Conservation (phyloP, 53 echinoderm and acorn worm species). For the Stichopus horrens region DNA sequence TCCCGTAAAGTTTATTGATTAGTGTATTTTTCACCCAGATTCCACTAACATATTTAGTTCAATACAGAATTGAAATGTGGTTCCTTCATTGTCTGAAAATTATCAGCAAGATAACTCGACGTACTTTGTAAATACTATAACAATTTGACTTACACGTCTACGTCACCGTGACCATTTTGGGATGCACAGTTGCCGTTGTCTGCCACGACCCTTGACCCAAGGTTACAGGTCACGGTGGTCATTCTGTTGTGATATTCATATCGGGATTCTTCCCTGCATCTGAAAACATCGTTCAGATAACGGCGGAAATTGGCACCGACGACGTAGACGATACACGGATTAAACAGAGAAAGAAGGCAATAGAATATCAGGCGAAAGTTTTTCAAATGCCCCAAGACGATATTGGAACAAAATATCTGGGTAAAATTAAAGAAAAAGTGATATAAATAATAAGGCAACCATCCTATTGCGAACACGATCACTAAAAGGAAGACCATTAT, state of each 20-base stretch:
- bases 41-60: too few species aligned
- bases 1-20: too few species aligned
- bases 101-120: too few species aligned
- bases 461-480: conserved; percentile 30
- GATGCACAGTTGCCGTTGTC: not conserved
- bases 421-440: not conserved
- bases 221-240: conserved; percentile 30
- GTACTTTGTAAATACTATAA: too few species aligned
- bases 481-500: conserved; percentile 37
- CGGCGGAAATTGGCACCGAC: conserved; percentile 31
- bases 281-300: conserved; percentile 18
- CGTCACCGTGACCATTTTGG: conserved; percentile 8
- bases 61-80: too few species aligned
- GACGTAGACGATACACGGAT: conserved; percentile 35
- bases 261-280: not conserved
- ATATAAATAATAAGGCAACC: conserved; percentile 40
- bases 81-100: too few species aligned
- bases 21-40: too few species aligned
- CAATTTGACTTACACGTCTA: not conserved
- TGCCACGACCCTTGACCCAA: not conserved
- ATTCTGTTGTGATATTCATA: conserved; percentile 7
- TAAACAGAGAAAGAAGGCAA: conserved; percentile 32
- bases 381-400: conserved; percentile 31
- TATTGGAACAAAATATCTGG: not conserved
- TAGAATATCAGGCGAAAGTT: conserved; percentile 36